These are phyloP conservation scores for Helostoma temminkii DNA, from an alignment of 2,797 vertebrate species.

Conservation along the genomic window DNA sequence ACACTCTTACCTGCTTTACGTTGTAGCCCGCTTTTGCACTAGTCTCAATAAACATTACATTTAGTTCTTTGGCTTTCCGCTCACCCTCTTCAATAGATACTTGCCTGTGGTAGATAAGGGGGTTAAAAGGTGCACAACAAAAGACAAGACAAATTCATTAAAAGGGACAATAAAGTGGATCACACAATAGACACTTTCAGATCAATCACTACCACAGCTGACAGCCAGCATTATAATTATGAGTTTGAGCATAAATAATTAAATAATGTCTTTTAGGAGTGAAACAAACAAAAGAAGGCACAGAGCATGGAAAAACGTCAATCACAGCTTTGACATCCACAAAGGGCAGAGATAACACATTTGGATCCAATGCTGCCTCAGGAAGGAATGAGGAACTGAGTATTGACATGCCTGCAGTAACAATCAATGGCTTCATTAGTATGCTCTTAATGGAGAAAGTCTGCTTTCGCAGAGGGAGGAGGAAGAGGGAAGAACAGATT, in stretches of 20 bases:
- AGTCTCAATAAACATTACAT: slow-evolving; percentile 99
- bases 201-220: slow-evolving; percentile 1
- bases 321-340: slow-evolving; percentile 28
- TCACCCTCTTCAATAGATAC: slow-evolving; percentile 99
- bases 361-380: slow-evolving; percentile 22
- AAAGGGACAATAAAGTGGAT: slow-evolving; percentile 20
- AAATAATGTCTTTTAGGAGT: slow-evolving; percentile 9
- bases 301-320: not conserved
- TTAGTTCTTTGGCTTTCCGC: slow-evolving; percentile 99
- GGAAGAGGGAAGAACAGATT: slow-evolving; percentile 34
- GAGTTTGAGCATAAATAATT: not conserved
- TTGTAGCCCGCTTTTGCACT: slow-evolving; percentile 99
- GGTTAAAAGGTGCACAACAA: slow-evolving; percentile 67
- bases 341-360: slow-evolving; percentile 26
- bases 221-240: not conserved
- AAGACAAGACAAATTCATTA: slow-evolving; percentile 22
- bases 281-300: slow-evolving; percentile 14
- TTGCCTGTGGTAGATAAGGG: slow-evolving; percentile 89
- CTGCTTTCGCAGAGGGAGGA: not conserved
- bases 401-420: slow-evolving; percentile 43
- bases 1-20: slow-evolving; percentile 94
- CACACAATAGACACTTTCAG: slow-evolving; percentile 5
- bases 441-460: slow-evolving; percentile 23
- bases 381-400: slow-evolving; percentile 24
- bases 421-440: slow-evolving; percentile 65